These are phyloP conservation scores for Psettodes erumei DNA, from an alignment of 2,113 vertebrate species.

Conservation along the genomic window DNA sequence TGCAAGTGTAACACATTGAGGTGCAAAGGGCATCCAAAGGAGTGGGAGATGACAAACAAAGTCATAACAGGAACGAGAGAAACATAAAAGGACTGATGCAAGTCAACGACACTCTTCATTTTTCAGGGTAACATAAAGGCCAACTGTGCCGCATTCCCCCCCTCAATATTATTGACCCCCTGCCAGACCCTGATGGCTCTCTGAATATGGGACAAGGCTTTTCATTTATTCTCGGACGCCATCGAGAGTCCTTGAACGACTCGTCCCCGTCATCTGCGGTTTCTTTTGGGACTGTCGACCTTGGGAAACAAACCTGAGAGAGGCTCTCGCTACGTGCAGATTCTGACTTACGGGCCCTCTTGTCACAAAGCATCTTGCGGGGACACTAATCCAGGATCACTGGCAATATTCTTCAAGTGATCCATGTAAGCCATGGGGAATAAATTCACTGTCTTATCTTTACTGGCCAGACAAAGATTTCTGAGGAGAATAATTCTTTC, in stretches of 20 bases:
- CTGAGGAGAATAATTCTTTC: neutral
- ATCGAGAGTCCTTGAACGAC: constrained; percentile 70
- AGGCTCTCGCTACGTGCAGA: constrained; percentile 18
- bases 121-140: constrained; percentile 50
- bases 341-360: neutral
- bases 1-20: constrained; percentile 7
- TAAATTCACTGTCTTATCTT: neutral
- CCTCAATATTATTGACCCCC: constrained; percentile 65
- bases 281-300: constrained; percentile 62
- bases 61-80: constrained; percentile 31
- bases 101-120: constrained; percentile 33
- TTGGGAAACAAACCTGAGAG: constrained; percentile 47
- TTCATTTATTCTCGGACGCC: constrained; percentile 65
- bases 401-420: constrained; percentile 16
- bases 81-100: neutral
- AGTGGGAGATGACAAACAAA: constrained; percentile 44
- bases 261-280: constrained; percentile 56
- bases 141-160: neutral
- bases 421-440: neutral
- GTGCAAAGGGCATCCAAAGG: constrained; percentile 34
- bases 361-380: constrained; percentile 32
- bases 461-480: neutral
- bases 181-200: constrained; percentile 40
- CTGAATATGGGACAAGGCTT: constrained; percentile 68
- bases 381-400: constrained; percentile 37